Conservation (phyloP, 2,797 vertebrate species). For the Bradypus variegatus region DNA sequence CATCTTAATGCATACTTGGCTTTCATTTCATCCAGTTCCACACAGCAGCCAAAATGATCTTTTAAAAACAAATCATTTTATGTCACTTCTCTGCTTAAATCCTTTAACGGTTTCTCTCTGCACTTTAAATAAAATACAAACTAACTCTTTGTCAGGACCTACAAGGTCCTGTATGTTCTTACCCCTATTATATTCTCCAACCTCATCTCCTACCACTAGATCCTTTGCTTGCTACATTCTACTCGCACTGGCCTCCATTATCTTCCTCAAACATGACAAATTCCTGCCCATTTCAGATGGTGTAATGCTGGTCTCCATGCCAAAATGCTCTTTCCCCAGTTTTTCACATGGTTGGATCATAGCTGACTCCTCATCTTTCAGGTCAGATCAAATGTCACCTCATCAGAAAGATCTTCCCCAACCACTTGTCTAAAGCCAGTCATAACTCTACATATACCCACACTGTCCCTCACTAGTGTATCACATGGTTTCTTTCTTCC, state of each 20-base stretch:
- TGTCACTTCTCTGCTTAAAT: not conserved
- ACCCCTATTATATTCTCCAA: not conserved
- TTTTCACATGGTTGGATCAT: not conserved
- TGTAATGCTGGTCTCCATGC: not conserved
- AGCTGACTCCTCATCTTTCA: not conserved
- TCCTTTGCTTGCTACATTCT: not conserved
- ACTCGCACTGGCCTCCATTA: not conserved
- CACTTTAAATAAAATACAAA: constrained; percentile 2
- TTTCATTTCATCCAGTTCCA: not conserved
- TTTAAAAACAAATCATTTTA: not conserved
- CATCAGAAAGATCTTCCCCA: not conserved
- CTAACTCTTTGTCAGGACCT: not conserved
- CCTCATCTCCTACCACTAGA: not conserved
- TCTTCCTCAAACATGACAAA: not conserved
- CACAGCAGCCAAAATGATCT: not conserved
- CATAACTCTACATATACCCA: not conserved
- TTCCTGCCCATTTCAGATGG: not conserved
- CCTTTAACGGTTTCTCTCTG: not conserved
- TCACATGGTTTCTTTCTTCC: not conserved
- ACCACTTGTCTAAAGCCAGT: not conserved
- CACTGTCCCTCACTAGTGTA: not conserved
- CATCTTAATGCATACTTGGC: not conserved
- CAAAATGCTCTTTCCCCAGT: not conserved
- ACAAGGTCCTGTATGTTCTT: not conserved
- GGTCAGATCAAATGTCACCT: not conserved